Percentiles rank a stretch among this genome's conserved stretches.
Conservation (phyloP, 2,888 invertebrate genomes). For the Drosophila parthenogenetica region DNA sequence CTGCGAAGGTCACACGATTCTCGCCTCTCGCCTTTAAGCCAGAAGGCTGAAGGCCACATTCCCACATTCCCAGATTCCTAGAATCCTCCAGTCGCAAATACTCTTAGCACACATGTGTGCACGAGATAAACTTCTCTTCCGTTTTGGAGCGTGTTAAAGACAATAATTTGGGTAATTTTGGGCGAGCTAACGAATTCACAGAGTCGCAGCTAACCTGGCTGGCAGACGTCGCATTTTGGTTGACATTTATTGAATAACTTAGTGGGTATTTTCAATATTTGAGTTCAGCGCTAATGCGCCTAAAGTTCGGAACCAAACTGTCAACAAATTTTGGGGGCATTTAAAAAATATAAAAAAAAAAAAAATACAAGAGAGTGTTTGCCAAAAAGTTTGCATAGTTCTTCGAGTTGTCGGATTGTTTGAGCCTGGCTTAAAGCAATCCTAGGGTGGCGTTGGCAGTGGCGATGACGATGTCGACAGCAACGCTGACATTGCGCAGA, state of each 20-base stretch:
- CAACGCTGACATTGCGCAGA: slow-evolving; percentile 68
- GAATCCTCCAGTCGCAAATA: neutral
- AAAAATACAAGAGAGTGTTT: slow-evolving; percentile 51
- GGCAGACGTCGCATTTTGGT: slow-evolving; percentile 43
- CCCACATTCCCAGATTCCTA: slow-evolving; percentile 8
- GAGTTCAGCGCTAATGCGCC: slow-evolving; percentile 67
- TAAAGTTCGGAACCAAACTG: slow-evolving; percentile 69
- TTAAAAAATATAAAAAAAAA: slow-evolving; percentile 46
- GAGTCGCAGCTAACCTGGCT: slow-evolving; percentile 50
- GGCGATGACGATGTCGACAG: slow-evolving; percentile 48
- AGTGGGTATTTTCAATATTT: slow-evolving; percentile 73
- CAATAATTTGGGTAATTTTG: slow-evolving; percentile 72
- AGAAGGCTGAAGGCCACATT: slow-evolving; percentile 25
- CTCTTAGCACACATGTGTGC: slow-evolving; percentile 4
- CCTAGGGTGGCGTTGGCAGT: slow-evolving; percentile 9
- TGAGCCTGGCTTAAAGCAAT: slow-evolving; percentile 50
- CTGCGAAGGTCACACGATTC: slow-evolving; percentile 63
- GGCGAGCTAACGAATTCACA: slow-evolving; percentile 34
- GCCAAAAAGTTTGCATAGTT: slow-evolving; percentile 60
- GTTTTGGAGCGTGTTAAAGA: slow-evolving; percentile 59
- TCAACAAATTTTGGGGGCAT: slow-evolving; percentile 63
- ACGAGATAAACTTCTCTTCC: neutral
- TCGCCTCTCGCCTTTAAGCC: slow-evolving; percentile 21
- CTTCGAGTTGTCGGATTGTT: slow-evolving; percentile 65
- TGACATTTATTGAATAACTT: slow-evolving; percentile 80